Conservation (phyloP, 2,888 invertebrate species). For the Cataglyphis cursor region DNA sequence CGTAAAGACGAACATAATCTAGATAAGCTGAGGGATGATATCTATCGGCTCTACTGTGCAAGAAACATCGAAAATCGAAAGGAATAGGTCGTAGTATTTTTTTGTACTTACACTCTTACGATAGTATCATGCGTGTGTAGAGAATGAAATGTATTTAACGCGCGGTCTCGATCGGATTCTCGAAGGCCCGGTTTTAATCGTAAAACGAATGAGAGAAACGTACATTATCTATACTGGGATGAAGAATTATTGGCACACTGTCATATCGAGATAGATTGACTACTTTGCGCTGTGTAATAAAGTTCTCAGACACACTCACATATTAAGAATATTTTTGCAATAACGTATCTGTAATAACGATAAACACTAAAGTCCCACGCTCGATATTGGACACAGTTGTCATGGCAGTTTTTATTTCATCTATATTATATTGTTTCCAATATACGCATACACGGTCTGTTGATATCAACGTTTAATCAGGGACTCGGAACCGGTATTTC, state of each 20-base stretch:
- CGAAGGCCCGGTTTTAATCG: constrained; percentile 29
- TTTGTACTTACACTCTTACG: constrained; percentile 59
- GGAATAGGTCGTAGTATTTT: constrained; percentile 47
- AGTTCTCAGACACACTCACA: constrained; percentile 45
- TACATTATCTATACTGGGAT: constrained; percentile 70
- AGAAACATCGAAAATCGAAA: constrained; percentile 62
- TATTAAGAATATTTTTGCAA: constrained; percentile 28
- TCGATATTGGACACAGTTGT: background rate
- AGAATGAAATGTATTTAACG: constrained; percentile 30
- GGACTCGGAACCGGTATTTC: constrained; percentile 5
- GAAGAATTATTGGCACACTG: constrained; percentile 84
- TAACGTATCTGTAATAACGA: constrained; percentile 5
- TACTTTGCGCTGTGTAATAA: constrained; percentile 73
- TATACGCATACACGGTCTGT: background rate
- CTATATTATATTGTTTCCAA: constrained; percentile 26
- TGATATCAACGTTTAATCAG: constrained; percentile 31
- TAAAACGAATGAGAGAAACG: constrained; percentile 59
- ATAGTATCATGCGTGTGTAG: constrained; percentile 39
- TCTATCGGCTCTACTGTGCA: constrained; percentile 58
- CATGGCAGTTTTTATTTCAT: constrained; percentile 32
- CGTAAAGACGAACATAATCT: background rate
- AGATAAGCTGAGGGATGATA: constrained; percentile 42
- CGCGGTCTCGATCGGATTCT: constrained; percentile 30
- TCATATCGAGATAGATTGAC: constrained; percentile 80
- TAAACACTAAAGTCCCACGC: background rate